Evolutionary conservation across 2,797 vertebrate genomes (phyloP).

Genomic region (Meriones psammophilus): DNA sequence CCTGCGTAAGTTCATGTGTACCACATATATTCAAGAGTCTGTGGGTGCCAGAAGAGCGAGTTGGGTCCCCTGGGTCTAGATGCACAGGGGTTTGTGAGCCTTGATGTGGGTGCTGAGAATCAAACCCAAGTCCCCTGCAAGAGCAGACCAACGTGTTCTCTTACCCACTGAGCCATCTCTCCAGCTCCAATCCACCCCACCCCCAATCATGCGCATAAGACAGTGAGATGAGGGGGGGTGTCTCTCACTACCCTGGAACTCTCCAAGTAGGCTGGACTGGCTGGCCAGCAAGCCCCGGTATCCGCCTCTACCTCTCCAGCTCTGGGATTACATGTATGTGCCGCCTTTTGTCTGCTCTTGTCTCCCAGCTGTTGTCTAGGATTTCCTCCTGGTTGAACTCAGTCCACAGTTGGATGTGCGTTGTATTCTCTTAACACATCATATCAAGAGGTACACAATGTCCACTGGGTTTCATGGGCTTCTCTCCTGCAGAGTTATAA

Average conservation of each 20-base stretch:
- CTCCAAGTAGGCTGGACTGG: neutral
- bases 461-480: neutral
- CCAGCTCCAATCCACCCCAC: neutral
- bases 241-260: neutral
- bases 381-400: neutral
- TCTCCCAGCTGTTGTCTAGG: neutral
- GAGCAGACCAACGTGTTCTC: neutral
- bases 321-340: too few species aligned
- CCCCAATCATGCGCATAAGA: neutral
- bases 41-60: neutral
- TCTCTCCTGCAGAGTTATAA: neutral
- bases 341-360: too few species aligned
- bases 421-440: neutral
- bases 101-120: neutral
- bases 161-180: neutral
- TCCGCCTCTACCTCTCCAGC: neutral
- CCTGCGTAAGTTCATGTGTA: neutral
- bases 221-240: neutral
- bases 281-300: too few species aligned
- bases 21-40: too few species aligned
- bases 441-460: neutral
- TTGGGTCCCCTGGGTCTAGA: neutral
- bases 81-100: neutral
- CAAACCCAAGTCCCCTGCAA: neutral
- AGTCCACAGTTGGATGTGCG: neutral